Base-by-base conservation (phyloP, 2,797 vertebrate species). In the Argyrosomus regius region DNA sequence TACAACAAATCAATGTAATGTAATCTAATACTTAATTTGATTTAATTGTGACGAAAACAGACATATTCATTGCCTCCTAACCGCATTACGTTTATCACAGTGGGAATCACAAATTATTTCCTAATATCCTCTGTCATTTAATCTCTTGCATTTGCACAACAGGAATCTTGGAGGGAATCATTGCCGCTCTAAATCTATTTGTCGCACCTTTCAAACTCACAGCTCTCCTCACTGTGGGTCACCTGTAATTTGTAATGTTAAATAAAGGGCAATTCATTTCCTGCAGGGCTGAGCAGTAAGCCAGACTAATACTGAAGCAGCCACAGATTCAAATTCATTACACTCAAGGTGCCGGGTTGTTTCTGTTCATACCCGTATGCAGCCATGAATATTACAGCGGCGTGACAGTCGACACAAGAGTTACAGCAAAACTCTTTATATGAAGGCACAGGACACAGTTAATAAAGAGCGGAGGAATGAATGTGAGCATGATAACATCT, bases 191-290 rank as follows among this genome's bases (percentile, higher is more conserved):
- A 91, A 92, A 93, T 93, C 90, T 93, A 91, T 94, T 93, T 92
- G 91, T 93, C 81, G 75, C 88, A 91, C 88, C 91, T 91, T 90
- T 93, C 89, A 83, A 84, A 90, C 91, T 84, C 84, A 49, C 85
- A 87, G 91, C 87, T 78, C 84, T 82, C 85, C 91, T 87, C 88
- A 81, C 91, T 26, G 82, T 84, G 91, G 91, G 91, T 91, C 89
- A 92, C 90, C 91, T 93, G 92, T 94, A 93, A 94, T 95, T 93
- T 93, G 92, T 93, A 92, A 93, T 90, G 93, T 94, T 95, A 94
- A 95, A 93, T 94, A 94, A 94, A 93, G 92, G 94, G 88, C 94
- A 94, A 93, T 95, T 95, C 89, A 95, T 94, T 95, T 94, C 93
- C 94, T 93, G 91, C 92, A 69, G 92, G 90, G 91, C 84, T 53